Evolutionary conservation across 2,113 vertebrate genomes (phyloP).

Genomic region (Odobenus rosmarus): DNA sequence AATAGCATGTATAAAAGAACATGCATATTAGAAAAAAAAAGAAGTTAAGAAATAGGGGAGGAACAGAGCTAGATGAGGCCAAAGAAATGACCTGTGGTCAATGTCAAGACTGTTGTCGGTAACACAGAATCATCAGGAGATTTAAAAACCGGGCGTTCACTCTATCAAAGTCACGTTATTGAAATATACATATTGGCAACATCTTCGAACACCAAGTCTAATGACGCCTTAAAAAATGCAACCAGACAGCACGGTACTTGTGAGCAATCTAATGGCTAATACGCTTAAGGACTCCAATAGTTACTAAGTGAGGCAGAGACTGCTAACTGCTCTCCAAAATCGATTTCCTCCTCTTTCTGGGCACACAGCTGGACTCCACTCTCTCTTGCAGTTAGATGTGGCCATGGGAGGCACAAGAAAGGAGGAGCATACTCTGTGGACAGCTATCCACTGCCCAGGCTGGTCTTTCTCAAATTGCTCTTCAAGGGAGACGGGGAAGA

Average conservation of each 20-base stretch:
- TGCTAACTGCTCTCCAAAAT: not conserved
- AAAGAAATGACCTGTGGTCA: not conserved
- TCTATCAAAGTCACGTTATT: not conserved
- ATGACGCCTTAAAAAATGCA: not conserved
- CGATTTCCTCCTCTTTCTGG: not conserved
- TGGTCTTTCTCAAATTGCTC: not conserved
- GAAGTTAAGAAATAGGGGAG: not conserved
- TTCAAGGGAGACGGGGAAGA: not conserved
- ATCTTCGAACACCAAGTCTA: not conserved
- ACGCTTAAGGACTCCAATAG: not conserved
- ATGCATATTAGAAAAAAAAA: not conserved
- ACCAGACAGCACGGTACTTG: not conserved
- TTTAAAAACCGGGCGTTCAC: not conserved
- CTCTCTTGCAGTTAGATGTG: not conserved
- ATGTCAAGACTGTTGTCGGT: not conserved
- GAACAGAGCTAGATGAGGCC: not conserved
- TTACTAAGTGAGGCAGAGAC: not conserved
- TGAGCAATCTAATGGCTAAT: not conserved
- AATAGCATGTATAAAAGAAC: not conserved
- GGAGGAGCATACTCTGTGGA: not conserved
- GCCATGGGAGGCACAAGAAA: not conserved
- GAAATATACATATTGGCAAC: not conserved
- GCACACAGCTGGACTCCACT: not conserved
- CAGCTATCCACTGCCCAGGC: not conserved
- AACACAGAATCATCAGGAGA: not conserved